A percentile compares a stretch with the other conserved stretches of the same genome.
These are phyloP conservation scores for Chrysaora quinquecirrha DNA, from an alignment of 30 jellyfish, hydroid and myxozoan species.

Conservation along the genomic window DNA sequence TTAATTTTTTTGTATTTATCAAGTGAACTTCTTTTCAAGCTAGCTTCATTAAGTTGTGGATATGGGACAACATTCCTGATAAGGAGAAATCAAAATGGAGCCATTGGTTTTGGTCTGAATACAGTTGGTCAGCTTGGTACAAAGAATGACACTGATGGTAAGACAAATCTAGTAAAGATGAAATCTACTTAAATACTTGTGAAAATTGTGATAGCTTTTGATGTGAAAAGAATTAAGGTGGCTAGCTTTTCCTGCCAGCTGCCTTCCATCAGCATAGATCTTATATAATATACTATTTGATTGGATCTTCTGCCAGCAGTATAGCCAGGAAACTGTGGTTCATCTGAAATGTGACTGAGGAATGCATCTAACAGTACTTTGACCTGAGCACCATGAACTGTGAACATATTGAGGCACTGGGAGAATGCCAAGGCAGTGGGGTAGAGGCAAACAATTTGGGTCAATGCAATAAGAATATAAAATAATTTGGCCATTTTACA, in stretches of 20 bases:
- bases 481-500: too few species aligned
- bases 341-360: too few species aligned
- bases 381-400: too few species aligned
- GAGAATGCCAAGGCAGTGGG: too few species aligned
- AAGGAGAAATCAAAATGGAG: not conserved
- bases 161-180: not conserved
- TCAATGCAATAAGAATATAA: too few species aligned
- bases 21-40: slow-evolving; percentile 14
- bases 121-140: slow-evolving; percentile 67
- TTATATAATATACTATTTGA: too few species aligned
- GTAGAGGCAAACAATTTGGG: too few species aligned
- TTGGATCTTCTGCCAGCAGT: too few species aligned
- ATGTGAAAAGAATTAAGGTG: not conserved
- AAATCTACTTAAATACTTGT: too few species aligned
- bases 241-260: not conserved
- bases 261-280: not conserved
- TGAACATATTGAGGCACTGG: too few species aligned
- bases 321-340: too few species aligned
- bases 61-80: slow-evolving; percentile 50
- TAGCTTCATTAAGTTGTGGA: slow-evolving; percentile 49
- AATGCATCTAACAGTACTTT: too few species aligned
- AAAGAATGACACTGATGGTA: not conserved
- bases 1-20: not conserved
- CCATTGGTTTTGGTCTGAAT: slow-evolving; percentile 36
- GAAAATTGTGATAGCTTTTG: not conserved